Conservation (phyloP, 2,888 invertebrate species). For the Hydrotaea diabolus region DNA sequence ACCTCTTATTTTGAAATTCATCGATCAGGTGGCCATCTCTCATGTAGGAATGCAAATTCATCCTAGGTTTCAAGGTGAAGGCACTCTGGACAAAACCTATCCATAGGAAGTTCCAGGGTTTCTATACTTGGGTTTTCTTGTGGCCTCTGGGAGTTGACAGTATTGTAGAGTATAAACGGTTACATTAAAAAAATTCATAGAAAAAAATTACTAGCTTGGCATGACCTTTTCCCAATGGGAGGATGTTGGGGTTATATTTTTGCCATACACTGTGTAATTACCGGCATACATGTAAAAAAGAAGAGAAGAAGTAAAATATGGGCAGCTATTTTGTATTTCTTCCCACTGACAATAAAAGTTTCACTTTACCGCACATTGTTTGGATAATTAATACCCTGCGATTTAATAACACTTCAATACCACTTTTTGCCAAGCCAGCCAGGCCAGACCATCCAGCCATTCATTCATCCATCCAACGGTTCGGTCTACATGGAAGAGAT, state of each 20-base stretch:
- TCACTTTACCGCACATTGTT: slow-evolving; percentile 53
- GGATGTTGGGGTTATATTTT: background rate
- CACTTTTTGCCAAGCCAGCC: slow-evolving; percentile 49
- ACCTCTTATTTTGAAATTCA: too few relatives aligned
- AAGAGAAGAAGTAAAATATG: slow-evolving; percentile 9
- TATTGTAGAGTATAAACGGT: too few relatives aligned
- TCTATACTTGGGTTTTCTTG: too few relatives aligned
- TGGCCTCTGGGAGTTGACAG: too few relatives aligned
- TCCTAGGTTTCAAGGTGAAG: too few relatives aligned
- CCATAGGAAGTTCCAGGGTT: too few relatives aligned
- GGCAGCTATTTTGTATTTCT: slow-evolving; percentile 13
- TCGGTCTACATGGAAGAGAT: slow-evolving; percentile 25
- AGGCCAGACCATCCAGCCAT: too few relatives aligned
- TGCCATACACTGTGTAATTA: slow-evolving; percentile 21
- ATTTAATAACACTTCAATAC: slow-evolving; percentile 61
- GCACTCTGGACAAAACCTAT: too few relatives aligned
- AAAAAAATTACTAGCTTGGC: too few relatives aligned
- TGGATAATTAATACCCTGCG: slow-evolving; percentile 60
- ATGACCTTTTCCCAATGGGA: background rate
- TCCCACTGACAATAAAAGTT: slow-evolving; percentile 30
- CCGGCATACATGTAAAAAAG: background rate
- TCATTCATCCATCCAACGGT: slow-evolving; percentile 14
- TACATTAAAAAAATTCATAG: too few relatives aligned
- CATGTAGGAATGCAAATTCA: too few relatives aligned
- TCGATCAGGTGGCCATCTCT: too few relatives aligned